Evolutionary conservation across 2,113 vertebrate species (phyloP).

Genomic region (Urocynchramus pylzowi): DNA sequence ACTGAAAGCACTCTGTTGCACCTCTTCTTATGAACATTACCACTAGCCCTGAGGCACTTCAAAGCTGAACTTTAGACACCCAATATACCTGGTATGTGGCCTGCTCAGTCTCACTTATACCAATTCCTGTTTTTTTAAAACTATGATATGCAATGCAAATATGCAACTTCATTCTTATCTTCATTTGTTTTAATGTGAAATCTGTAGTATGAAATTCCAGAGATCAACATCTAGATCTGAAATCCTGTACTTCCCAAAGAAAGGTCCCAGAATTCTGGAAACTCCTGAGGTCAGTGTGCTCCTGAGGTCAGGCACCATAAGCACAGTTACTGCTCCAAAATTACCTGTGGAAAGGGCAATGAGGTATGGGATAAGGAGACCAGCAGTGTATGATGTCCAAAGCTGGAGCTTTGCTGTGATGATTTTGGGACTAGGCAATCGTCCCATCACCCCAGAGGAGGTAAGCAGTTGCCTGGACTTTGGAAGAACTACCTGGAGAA

Average conservation of each 20-base stretch:
- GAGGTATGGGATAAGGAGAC: not conserved
- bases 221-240: not conserved
- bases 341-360: rapidly evolving
- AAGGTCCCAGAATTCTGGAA: not conserved
- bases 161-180: not conserved
- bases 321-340: not conserved
- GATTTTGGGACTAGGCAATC: not conserved
- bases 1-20: not conserved
- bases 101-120: not conserved
- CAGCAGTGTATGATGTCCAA: too few relatives aligned
- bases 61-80: not conserved
- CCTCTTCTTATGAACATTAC: not conserved
- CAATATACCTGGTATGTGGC: not conserved
- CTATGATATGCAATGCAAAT: not conserved
- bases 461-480: not conserved
- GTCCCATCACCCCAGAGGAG: rapidly evolving
- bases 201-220: not conserved
- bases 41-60: not conserved
- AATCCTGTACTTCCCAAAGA: not conserved
- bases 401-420: not conserved
- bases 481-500: not conserved
- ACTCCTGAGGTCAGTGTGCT: not conserved
- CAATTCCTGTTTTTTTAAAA: not conserved
- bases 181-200: not conserved
- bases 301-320: not conserved